Evolutionary conservation across 2,888 invertebrate species (phyloP).

Genomic region (Capitulum mitella): DNA sequence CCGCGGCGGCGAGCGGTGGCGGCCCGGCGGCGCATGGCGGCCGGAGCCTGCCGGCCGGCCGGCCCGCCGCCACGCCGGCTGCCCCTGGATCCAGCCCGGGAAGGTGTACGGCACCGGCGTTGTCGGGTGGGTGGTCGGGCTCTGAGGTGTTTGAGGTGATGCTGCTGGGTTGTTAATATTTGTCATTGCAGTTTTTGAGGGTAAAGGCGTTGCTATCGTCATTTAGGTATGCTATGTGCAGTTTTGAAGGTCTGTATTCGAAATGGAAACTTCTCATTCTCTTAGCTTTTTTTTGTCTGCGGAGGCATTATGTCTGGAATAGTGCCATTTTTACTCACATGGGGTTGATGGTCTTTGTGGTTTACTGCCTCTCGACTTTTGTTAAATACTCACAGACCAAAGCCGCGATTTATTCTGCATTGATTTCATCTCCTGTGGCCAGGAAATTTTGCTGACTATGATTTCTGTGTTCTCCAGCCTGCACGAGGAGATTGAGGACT

Average conservation of each 20-base stretch:
- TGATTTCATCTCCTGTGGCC: too few species aligned
- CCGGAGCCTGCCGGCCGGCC: constrained; percentile 44
- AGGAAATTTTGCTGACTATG: too few species aligned
- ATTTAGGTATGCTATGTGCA: not conserved
- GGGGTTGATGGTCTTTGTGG: too few species aligned
- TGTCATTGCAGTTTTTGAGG: not conserved
- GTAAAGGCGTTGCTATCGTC: not conserved
- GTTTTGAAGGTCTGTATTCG: not conserved
- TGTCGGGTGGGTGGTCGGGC: not conserved
- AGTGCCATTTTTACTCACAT: not conserved
- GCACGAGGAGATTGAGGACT: constrained; percentile 95
- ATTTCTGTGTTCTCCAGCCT: constrained; percentile 52
- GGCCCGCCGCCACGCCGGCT: not conserved
- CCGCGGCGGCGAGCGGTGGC: not conserved
- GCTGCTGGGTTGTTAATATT: not conserved
- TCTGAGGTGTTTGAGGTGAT: too few species aligned
- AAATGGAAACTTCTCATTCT: not conserved
- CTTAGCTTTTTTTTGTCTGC: not conserved
- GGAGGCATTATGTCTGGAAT: not conserved
- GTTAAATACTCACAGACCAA: not conserved
- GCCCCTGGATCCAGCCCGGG: constrained; percentile 13
- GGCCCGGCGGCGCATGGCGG: not conserved
- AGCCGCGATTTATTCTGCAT: not conserved
- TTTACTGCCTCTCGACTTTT: too few species aligned
- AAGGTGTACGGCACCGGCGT: constrained; percentile 7